These are phyloP conservation scores for Limosa lapponica DNA, from an alignment of 2,797 vertebrate genomes.

Conservation along the genomic window DNA sequence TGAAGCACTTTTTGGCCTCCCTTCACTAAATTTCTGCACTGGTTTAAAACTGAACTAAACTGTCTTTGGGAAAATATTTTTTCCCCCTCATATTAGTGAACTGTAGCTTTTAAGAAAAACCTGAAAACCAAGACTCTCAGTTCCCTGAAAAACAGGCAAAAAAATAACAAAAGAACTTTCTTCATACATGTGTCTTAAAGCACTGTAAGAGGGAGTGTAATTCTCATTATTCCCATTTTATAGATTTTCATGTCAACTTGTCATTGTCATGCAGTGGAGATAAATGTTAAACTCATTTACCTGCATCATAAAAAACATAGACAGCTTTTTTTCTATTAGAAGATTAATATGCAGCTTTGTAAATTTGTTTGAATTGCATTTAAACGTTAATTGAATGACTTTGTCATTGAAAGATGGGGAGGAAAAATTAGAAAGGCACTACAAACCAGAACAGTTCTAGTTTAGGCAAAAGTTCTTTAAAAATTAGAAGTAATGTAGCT, in stretches of 20 bases:
- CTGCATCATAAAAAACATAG: neutral
- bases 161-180: neutral
- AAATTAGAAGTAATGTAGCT: neutral
- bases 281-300: neutral
- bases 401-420: neutral
- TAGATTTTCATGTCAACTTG: neutral
- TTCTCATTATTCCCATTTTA: neutral
- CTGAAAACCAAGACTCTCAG: neutral
- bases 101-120: neutral
- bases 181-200: neutral
- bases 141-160: neutral
- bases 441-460: neutral
- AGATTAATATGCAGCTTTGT: neutral
- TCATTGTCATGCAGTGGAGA: neutral
- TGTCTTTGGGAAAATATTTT: neutral
- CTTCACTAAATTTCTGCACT: neutral
- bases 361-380: neutral
- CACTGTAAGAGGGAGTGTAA: neutral
- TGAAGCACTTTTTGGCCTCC: neutral
- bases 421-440: neutral
- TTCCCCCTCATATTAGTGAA: neutral
- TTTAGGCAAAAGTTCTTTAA: neutral
- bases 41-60: neutral
- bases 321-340: neutral
- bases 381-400: neutral